Evolutionary conservation across 2,888 invertebrate species (phyloP), one percentile per base, ranked within the genome.

Genomic region (Sussaba pulchella): DNA sequence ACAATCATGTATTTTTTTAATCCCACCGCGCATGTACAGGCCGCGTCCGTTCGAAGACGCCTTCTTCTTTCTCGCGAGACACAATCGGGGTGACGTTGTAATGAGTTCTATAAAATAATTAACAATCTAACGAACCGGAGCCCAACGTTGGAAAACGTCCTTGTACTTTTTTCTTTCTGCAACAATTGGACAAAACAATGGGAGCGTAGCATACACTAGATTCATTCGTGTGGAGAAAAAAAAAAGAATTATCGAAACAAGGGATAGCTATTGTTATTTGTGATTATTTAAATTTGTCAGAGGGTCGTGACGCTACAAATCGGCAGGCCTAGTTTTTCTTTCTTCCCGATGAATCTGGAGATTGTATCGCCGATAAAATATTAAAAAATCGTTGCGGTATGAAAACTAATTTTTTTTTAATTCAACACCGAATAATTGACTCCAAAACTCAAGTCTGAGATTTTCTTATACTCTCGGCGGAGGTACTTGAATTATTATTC

Each of bases 61-160:
- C 50, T 57, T 47, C 54, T 41, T 19, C 41, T 12, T n/a, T 9
- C 61, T 36, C 45, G 36, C 45, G 57, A 41, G 41, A 50, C 63
- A 41, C 59, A 47, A 54, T 41, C 54, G 45, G 47, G 77, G 70
- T 78, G 74, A 66, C 24, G 19, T 50, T 66, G 81, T 66, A 50
- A 78, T 73, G 47, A 66, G 57, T 43, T 59, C 67, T 85, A 81
- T 72, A 52, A 71, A 82, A 81, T 78, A 70, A 79, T 78, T 61
- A 12, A 81, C 39, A 71, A 59, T 61, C 83, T 87, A 92, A 83
- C 91, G 91, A 2, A 85, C 5, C 17, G 91, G 91, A 2, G 0
- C 0, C 92, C 91, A 92, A 0, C 17, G 31, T 1, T 52, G 2
- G 0, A 91, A 81, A 8, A 85, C 1, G 1, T 92, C 89, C 9